Percentiles rank a stretch among this genome's conserved stretches.
phyloP scores from a whole-genome alignment of 2,797 vertebrate species.

The Merluccius polli region DNA sequence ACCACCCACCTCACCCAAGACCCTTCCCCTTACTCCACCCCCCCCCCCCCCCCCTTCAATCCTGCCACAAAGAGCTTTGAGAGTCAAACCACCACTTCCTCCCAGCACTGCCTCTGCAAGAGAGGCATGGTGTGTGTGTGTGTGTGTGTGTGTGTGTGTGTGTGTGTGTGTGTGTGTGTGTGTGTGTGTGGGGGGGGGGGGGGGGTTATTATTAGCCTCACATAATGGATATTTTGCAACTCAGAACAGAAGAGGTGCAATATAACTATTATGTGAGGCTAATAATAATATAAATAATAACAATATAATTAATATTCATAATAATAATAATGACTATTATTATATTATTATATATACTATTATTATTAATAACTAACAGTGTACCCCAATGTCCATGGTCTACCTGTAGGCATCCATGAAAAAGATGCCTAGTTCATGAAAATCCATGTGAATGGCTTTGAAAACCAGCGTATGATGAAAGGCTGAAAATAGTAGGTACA shows the following conservation, averaged over 20 bases:
- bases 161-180: no score
- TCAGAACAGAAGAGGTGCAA: no score
- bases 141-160: background rate
- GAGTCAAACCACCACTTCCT: conserved; percentile 24
- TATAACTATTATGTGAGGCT: no score
- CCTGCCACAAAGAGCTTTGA: background rate
- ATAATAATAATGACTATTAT: background rate
- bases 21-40: background rate
- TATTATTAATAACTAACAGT: background rate
- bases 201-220: no score
- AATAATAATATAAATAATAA: no score
- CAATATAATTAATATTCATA: no score
- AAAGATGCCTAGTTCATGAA: background rate
- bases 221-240: no score
- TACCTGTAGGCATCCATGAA: background rate
- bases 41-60: background rate
- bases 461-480: background rate
- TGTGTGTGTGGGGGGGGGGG: no score
- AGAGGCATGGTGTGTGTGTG: no score
- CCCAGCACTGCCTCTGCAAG: background rate
- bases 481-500: background rate
- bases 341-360: no score
- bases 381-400: background rate
- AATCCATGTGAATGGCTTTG: background rate
- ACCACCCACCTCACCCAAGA: background rate